phyloP scores from a whole-genome alignment of 2,113 vertebrate species.

The Gallinago paraguaiae region DNA sequence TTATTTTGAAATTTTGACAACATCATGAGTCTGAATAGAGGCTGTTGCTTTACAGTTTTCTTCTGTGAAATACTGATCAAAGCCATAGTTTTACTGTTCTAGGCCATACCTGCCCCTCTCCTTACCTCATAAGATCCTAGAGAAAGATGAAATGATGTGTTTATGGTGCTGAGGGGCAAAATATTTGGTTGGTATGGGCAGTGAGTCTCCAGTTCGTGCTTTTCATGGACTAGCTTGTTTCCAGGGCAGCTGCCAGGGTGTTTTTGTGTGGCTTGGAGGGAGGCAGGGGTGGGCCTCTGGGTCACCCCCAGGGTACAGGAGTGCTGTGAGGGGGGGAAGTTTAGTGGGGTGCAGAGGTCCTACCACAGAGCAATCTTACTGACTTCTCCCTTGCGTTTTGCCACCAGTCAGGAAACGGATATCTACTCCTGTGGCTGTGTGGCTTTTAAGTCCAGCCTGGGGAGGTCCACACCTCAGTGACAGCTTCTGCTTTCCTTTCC shows the following conservation, averaged over 20 bases:
- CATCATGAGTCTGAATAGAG: not conserved
- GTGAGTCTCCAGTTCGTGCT: not conserved
- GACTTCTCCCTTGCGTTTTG: not conserved
- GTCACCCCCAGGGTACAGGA: not conserved
- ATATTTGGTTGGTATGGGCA: not conserved
- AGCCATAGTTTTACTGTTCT: not conserved
- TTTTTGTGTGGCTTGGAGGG: not conserved
- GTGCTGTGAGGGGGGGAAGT: not conserved
- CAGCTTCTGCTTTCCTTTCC: not conserved
- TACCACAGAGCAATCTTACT: not conserved
- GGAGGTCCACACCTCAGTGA: rapidly evolving
- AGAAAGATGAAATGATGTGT: not conserved
- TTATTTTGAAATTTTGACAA: not conserved
- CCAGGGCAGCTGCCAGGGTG: not conserved
- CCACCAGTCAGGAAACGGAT: not conserved
- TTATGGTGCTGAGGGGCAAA: not conserved
- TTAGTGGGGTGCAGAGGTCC: rapidly evolving
- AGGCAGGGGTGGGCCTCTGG: not conserved
- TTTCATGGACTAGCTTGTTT: not conserved
- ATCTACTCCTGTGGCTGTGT: not conserved
- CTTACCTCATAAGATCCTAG: not conserved
- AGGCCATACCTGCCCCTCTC: not conserved
- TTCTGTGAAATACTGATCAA: not conserved
- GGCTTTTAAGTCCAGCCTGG: not conserved
- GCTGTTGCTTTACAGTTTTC: not conserved